A percentile compares a stretch with the other conserved stretches of the same genome.
These are phyloP conservation scores for Rhabdomys dilectus DNA, from an alignment of 2,113 vertebrate species.

Conservation along the genomic window DNA sequence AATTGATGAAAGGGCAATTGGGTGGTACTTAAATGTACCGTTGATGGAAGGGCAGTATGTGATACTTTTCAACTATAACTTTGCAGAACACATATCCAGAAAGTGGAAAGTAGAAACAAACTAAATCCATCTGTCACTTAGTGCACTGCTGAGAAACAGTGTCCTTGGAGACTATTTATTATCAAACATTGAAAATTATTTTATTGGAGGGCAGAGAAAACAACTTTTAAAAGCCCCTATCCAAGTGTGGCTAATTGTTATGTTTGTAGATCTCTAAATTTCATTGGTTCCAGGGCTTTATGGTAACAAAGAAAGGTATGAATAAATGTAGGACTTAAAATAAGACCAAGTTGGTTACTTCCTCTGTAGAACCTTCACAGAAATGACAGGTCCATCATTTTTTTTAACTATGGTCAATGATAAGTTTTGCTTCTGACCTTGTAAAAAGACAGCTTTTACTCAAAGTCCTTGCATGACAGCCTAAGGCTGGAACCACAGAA, in stretches of 20 bases:
- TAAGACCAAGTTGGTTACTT: background rate
- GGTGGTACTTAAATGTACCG: background rate
- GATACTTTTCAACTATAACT: background rate
- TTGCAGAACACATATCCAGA: background rate
- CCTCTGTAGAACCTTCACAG: background rate
- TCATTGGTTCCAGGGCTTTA: background rate
- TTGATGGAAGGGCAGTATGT: background rate
- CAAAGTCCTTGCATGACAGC: too few species aligned
- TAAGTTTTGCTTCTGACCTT: background rate
- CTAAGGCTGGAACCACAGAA: background rate
- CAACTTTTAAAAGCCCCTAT: background rate
- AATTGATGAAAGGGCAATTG: background rate
- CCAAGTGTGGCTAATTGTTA: background rate
- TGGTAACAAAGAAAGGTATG: background rate
- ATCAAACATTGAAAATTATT: background rate
- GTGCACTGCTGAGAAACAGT: background rate
- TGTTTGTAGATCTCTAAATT: background rate
- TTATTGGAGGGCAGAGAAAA: background rate
- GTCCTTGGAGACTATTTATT: background rate
- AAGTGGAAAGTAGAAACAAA: background rate
- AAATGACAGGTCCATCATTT: background rate
- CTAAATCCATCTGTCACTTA: background rate
- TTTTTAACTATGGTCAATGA: background rate
- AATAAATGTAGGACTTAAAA: background rate
- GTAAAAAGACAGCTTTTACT: too few species aligned